Percentiles rank a stretch among this genome's conserved stretches.
Conservation (phyloP, 2,888 invertebrate species). For the Sarcophaga subvicina region DNA sequence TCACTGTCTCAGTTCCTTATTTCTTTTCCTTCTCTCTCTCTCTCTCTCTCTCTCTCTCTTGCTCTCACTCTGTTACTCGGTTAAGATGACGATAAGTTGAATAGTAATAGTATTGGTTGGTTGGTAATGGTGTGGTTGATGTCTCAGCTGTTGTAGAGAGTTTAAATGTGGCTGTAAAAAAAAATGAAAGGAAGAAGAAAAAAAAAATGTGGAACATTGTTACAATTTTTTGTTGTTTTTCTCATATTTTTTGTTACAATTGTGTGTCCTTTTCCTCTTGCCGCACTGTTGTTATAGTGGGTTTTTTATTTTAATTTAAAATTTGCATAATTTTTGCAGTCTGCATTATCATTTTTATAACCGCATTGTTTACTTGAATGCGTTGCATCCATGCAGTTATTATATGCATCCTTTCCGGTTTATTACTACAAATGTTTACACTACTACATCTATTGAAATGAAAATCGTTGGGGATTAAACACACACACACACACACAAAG, state of each 20-base stretch:
- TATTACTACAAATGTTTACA: conserved; percentile 60
- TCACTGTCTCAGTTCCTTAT: not conserved
- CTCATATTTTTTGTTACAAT: not conserved
- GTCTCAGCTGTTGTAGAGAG: not conserved
- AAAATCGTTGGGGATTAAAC: conserved; percentile 54
- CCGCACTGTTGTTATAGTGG: conserved; percentile 49
- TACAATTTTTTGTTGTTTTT: not conserved
- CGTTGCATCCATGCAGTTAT: conserved; percentile 66
- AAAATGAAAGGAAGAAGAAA: not conserved
- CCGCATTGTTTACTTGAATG: conserved; percentile 69
- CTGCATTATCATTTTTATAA: conserved; percentile 68
- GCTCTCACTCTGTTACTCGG: not conserved
- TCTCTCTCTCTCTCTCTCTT: conserved; percentile 19
- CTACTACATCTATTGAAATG: conserved; percentile 45
- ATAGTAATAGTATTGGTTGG: not conserved
- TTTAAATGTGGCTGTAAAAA: not conserved
- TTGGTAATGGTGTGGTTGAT: not conserved
- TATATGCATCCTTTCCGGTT: conserved; percentile 68
- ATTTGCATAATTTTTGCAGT: conserved; percentile 69
- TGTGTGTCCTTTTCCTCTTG: conserved; percentile 36
- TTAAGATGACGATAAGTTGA: too few relatives aligned
- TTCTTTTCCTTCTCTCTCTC: not conserved
- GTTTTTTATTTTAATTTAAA: conserved; percentile 68
- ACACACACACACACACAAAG: not conserved
- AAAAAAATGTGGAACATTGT: not conserved